phyloP scores from a whole-genome alignment of 2,113 vertebrate species.

The Rousettus leschenaultii region DNA sequence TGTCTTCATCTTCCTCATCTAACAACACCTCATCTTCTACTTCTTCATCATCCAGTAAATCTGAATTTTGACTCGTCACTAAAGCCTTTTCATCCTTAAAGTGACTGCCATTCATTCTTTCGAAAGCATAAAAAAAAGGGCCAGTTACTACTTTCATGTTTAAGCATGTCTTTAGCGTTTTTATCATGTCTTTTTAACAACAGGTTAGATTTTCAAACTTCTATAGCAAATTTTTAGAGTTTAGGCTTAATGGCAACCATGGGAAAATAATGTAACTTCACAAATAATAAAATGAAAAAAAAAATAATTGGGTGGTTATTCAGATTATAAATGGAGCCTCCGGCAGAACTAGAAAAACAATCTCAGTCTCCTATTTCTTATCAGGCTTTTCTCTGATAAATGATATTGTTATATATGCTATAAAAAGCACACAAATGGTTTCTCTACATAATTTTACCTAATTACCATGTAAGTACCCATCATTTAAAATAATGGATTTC shows the following conservation, averaged over 20 bases:
- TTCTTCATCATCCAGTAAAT: slow-evolving; percentile 93
- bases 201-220: background rate
- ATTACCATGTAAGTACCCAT: background rate
- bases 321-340: slow-evolving; percentile 27
- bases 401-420: background rate
- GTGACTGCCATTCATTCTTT: slow-evolving; percentile 91
- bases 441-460: background rate
- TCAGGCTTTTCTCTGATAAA: slow-evolving; percentile 40
- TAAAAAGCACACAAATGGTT: background rate
- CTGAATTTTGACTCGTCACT: slow-evolving; percentile 86
- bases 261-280: slow-evolving; percentile 9
- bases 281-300: slow-evolving; percentile 31
- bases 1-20: slow-evolving; percentile 92
- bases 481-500: slow-evolving; percentile 49
- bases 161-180: background rate
- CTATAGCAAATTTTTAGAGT: background rate
- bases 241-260: background rate
- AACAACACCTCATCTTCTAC: slow-evolving; percentile 91
- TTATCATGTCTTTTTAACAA: background rate
- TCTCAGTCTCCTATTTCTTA: slow-evolving; percentile 21
- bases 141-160: background rate
- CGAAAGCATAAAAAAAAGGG: slow-evolving; percentile 39
- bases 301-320: slow-evolving; percentile 48
- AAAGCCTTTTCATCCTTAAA: slow-evolving; percentile 92
- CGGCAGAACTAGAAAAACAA: slow-evolving; percentile 35